Base-by-base conservation (phyloP, 2,113 vertebrate species). In the Hemichromis elongatus region DNA sequence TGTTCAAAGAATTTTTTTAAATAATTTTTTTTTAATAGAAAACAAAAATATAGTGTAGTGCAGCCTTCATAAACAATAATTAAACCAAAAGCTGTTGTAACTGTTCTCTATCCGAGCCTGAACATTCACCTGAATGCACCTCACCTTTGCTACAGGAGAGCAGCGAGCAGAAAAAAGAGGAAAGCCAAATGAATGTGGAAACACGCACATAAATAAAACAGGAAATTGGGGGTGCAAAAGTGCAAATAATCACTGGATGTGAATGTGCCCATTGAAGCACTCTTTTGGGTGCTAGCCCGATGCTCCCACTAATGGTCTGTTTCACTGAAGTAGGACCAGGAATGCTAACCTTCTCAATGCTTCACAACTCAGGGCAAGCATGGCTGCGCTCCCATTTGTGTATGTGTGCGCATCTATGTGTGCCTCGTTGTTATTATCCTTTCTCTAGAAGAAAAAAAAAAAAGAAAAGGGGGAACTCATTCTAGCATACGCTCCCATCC, bases 311-410 rank as follows among this genome's bases (percentile, higher is more conserved):
- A 95, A 95, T 94, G 93, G 92, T 82, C 94, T 94, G 94, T 92
- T 95, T 94, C 86, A 88, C 86, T 93, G 91, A 94, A 96, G 94
- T 94, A 95, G 93, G 90, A 94, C 79, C 84, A 94, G 93, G 94
- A 95, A 96, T 95, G 91, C 92, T 93, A 90, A 91, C 91, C 94
- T 91, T 91, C 95, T 93, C 93, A 95, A 84, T 88, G 89, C 94
- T 92, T 86, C 89, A 86, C 87, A 92, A 90, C 91, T 93, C 90
- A 45, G 90, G 89, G 84, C 87, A 84, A 82, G 87, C 92, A 92
- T 90, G 85, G 90, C 90, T 91, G 85, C 53, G 87, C 81, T 93
- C 91, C 92, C 87, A 89, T 92, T 83, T 81, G 89, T 88, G 89
- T 77, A 33, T 89, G 63, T 85, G 88, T 88, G 85, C 87, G 77